A percentile compares a stretch with the other conserved stretches of the same genome.
Conservation (phyloP, 1,140 invertebrate genomes). For the Physella acuta region DNA sequence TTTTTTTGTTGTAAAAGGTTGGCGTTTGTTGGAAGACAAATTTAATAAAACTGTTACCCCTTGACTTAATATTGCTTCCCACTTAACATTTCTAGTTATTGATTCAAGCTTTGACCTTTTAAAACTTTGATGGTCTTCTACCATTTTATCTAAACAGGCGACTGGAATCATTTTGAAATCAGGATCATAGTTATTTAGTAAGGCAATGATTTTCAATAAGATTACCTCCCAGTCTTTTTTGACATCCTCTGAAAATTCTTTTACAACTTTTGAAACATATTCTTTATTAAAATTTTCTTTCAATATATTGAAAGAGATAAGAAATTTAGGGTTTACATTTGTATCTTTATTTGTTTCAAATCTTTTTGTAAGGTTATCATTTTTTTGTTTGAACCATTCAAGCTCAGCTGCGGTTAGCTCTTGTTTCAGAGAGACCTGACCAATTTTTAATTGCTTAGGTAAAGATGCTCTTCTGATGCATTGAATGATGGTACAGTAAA, state of each 20-base stretch:
- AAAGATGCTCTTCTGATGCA: conserved; percentile 10
- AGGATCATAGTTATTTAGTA: conserved; percentile 37
- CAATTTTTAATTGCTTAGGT: neutral
- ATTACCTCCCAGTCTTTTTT: conserved; percentile 25
- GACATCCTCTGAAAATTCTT: conserved; percentile 28
- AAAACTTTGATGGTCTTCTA: conserved; percentile 9
- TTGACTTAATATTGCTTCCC: conserved; percentile 34
- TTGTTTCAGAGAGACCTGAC: neutral
- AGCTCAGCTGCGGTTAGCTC: conserved; percentile 28
- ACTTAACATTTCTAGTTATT: conserved; percentile 19
- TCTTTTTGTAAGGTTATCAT: conserved; percentile 27
- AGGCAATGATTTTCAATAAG: conserved; percentile 35
- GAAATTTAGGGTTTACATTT: conserved; percentile 31
- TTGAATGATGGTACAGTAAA: conserved; percentile 10
- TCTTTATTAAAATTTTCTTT: conserved; percentile 36
- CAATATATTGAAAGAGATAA: conserved; percentile 44
- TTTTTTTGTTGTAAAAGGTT: conserved; percentile 15
- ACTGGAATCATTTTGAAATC: conserved; percentile 29
- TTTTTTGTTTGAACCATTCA: conserved; percentile 33
- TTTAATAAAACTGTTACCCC: conserved; percentile 31
- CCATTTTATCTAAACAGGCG: conserved; percentile 31
- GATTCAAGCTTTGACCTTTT: too few relatives aligned
- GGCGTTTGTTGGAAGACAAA: conserved; percentile 22
- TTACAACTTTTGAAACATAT: conserved; percentile 32
- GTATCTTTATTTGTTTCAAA: conserved; percentile 24